Percentiles rank a stretch among this genome's conserved stretches.
phyloP scores from a whole-genome alignment of 2,797 vertebrate genomes.

The Sciurus carolinensis region DNA sequence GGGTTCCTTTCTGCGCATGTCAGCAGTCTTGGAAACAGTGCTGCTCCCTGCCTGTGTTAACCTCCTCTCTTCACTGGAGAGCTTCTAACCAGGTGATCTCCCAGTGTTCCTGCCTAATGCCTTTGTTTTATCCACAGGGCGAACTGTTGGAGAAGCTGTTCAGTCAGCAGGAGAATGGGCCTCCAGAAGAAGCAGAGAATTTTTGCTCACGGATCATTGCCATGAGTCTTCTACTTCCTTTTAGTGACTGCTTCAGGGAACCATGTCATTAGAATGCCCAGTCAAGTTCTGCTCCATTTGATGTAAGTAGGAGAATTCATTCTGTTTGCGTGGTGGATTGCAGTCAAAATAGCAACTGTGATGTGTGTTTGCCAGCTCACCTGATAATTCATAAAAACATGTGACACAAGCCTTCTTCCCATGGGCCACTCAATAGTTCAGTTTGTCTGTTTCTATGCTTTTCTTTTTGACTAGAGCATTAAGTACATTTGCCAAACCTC shows the following conservation, averaged over 20 bases:
- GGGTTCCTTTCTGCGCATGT: fast-evolving
- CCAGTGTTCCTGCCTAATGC: slow-evolving; percentile 8
- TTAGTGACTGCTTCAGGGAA: slow-evolving; percentile 97
- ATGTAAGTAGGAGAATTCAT: slow-evolving; percentile 91
- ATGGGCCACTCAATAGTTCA: not conserved
- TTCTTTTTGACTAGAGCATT: not conserved
- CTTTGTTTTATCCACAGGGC: slow-evolving; percentile 89
- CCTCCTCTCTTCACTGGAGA: not conserved
- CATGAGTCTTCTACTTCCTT: slow-evolving; percentile 96
- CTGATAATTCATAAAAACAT: not conserved
- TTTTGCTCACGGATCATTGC: slow-evolving; percentile 97
- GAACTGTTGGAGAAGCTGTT: slow-evolving; percentile 98
- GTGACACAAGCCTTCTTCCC: not conserved
- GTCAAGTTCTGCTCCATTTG: slow-evolving; percentile 89
- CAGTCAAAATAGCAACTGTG: not conserved
- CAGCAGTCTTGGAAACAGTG: not conserved
- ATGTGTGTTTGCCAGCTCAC: not conserved
- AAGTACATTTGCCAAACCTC: not conserved
- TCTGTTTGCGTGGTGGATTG: not conserved
- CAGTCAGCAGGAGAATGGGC: slow-evolving; percentile 93
- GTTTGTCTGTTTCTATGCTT: not conserved
- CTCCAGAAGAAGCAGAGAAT: slow-evolving; percentile 93
- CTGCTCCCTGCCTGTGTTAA: slow-evolving; percentile 17
- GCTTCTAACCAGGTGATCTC: not conserved
- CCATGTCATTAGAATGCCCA: slow-evolving; percentile 80